Conservation (phyloP, 2,113 vertebrate species). For the Eubucco bourcierii region DNA sequence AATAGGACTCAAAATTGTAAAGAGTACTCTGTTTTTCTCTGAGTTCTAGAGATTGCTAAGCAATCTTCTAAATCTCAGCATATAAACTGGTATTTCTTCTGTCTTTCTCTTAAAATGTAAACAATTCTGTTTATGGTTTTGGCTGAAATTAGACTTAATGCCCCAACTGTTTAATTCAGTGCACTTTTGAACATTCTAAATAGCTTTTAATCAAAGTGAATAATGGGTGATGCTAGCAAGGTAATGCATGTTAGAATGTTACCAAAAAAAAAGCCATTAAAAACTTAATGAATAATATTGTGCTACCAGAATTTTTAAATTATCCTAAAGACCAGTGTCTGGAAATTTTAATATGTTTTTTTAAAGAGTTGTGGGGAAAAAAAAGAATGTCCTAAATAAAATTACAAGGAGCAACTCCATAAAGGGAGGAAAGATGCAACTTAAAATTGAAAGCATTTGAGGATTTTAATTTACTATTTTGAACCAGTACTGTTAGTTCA, state of each 20-base stretch:
- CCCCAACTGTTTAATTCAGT: background rate
- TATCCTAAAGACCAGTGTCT: background rate
- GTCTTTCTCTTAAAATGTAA: background rate
- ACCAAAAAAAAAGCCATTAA: background rate
- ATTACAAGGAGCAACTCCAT: background rate
- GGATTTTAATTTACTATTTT: background rate
- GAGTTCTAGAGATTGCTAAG: background rate
- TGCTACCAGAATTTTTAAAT: background rate
- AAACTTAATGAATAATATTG: background rate
- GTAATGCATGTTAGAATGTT: background rate
- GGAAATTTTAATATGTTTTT: background rate
- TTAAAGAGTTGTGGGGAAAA: background rate
- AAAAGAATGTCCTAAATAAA: background rate
- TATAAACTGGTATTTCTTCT: background rate
- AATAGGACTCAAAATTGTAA: background rate
- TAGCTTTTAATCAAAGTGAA: background rate
- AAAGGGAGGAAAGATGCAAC: background rate
- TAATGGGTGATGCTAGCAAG: background rate
- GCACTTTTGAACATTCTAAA: background rate
- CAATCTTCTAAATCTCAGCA: background rate
- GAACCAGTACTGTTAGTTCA: background rate
- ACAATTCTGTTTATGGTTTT: background rate
- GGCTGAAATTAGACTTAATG: background rate
- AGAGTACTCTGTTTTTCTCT: background rate
- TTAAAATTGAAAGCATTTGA: background rate